Evolutionary conservation across 2,888 invertebrate genomes (phyloP), one percentile per base, ranked within the genome.

Genomic region (Podotricha telesiphe): DNA sequence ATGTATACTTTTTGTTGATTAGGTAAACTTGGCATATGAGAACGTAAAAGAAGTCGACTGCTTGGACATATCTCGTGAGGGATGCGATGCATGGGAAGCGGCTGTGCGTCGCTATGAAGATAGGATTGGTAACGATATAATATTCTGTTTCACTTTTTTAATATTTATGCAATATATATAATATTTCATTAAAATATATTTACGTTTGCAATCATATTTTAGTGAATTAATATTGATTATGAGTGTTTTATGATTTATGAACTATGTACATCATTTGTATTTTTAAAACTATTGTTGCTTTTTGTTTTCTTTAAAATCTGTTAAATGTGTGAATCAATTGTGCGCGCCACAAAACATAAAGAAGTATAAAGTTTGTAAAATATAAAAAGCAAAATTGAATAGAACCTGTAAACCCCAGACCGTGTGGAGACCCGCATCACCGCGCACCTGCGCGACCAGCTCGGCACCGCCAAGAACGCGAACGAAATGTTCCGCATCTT

Each of bases 401-500:
- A 42, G 2, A 59, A 47, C 22, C 15, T 20, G 0, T 10, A 37
- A 34, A 8, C n/a, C 19, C 2, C 73, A 94, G 95, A 99, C 87
- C 96, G 99, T 71, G 99, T 99, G 2, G 99, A 99, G 92, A 98
- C 99, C 0, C 95, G 99, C 75, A 99, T 99, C 79, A 99, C 99
- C 0, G 98, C 99, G 0, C 97, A 99, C 84, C 94, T 99, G 6
- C 95, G 99, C 69, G 99, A 99, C 90, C 99, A 99, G 86, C 94
- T 99, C 47, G 99, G 99, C 64, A 99, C 98, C 0, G 99, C 99
- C 0, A 99, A 99, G 91, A 99, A 99, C 92, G 99, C 99, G 20
- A 99, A 99, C 85, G 99, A 99, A 88, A 99, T 99, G 99, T 99
- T 99, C 93, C 95, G 99, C 68, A 99, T 99, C 80, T 98, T 98